These are phyloP conservation scores for Syrrhaptes paradoxus DNA, from an alignment of 2,113 vertebrate genomes.

Conservation along the genomic window DNA sequence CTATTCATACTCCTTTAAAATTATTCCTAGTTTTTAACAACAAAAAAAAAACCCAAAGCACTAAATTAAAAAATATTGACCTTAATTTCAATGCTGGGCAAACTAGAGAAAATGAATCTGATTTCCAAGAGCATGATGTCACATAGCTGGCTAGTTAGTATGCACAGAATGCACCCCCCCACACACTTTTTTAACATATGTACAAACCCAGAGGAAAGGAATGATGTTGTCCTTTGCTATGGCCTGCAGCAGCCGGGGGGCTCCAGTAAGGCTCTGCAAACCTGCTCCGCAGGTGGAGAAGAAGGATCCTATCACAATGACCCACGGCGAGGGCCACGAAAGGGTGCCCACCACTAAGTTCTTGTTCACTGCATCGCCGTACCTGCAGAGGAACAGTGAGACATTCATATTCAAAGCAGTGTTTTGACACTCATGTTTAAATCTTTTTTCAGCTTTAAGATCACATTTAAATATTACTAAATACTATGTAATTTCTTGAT, in stretches of 20 bases:
- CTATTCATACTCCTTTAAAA: background rate
- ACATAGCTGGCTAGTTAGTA: background rate
- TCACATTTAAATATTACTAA: background rate
- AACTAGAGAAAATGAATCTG: background rate
- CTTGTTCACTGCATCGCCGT: constrained; percentile 87
- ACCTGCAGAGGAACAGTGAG: constrained; percentile 72
- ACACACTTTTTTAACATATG: too few relatives aligned
- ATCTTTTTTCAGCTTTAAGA: background rate
- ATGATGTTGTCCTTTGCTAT: constrained; percentile 99
- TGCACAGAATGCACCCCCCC: background rate
- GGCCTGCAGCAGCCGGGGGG: constrained; percentile 92
- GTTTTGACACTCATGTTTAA: rapidly evolving
- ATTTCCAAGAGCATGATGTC: background rate
- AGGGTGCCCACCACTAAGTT: constrained; percentile 94
- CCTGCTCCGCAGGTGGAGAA: constrained; percentile 97
- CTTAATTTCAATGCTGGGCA: background rate
- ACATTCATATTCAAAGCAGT: background rate
- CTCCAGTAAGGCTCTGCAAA: constrained; percentile 93
- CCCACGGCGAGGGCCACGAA: constrained; percentile 97
- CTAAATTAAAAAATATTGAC: background rate
- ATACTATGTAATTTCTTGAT: background rate
- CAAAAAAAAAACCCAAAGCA: background rate
- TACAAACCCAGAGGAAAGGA: constrained; percentile 90
- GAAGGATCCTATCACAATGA: constrained; percentile 97
- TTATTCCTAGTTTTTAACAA: background rate